Conservation (phyloP, 1,140 invertebrate genomes). For the Drepana arcuata region DNA sequence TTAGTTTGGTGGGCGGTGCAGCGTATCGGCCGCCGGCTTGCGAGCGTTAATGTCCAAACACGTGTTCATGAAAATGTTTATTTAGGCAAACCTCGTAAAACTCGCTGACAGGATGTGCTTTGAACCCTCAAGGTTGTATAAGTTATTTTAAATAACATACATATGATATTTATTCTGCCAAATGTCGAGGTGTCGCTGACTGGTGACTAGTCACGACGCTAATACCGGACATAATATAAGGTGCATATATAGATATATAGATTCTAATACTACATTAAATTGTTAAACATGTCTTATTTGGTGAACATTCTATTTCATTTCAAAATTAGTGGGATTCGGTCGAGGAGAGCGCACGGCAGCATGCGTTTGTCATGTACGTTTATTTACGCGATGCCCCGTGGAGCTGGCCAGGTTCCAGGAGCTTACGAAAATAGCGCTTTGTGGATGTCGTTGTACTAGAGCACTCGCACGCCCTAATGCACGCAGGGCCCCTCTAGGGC, state of each 20-base stretch:
- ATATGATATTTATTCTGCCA: no score
- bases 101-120: conserved; percentile 51
- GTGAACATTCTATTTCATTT: conserved; percentile 13
- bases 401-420: conserved; percentile 51
- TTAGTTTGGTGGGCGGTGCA: conserved; percentile 10
- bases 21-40: conserved; percentile 12
- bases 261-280: no score
- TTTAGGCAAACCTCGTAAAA: conserved; percentile 61
- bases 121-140: conserved; percentile 59
- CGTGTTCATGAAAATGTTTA: conserved; percentile 56
- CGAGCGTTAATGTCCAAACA: conserved; percentile 40
- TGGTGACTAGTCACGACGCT: no score
- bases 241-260: no score
- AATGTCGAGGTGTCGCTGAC: no score
- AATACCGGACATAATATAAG: no score
- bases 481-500: conserved; percentile 10
- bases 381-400: conserved; percentile 53
- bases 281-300: no score
- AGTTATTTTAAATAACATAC: conserved; percentile 31
- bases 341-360: conserved; percentile 23
- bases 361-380: conserved; percentile 44
- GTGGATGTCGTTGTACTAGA: conserved; percentile 65
- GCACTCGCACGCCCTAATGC: conserved; percentile 21
- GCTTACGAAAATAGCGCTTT: conserved; percentile 56
- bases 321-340: conserved; percentile 35